Percentiles rank a stretch among this genome's conserved stretches.
phyloP scores from a whole-genome alignment of 2,888 invertebrate genomes.

The Pecten maximus region DNA sequence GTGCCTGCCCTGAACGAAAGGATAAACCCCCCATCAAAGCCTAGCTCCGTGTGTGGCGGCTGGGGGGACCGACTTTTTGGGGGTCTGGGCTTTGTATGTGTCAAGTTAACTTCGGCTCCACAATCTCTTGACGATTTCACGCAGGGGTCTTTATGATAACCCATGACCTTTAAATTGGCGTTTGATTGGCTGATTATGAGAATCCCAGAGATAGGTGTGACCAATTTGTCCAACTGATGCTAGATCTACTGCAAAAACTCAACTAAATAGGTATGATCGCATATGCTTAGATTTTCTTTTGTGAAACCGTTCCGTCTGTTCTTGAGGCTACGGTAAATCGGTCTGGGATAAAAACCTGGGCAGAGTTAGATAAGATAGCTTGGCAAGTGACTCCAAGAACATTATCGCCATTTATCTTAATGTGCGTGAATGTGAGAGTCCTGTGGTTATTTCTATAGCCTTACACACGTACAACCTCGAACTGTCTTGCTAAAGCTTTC shows the following conservation, averaged over 20 bases:
- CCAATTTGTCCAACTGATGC: constrained; percentile 46
- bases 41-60: not conserved
- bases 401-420: constrained; percentile 33
- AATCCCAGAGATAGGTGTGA: constrained; percentile 47
- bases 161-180: constrained; percentile 40
- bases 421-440: constrained; percentile 19
- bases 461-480: not conserved
- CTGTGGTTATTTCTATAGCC: not conserved
- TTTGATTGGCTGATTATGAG: constrained; percentile 51
- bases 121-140: constrained; percentile 49
- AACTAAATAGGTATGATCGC: constrained; percentile 27
- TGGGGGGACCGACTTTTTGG: constrained; percentile 10
- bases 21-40: constrained; percentile 31
- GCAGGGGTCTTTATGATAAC: constrained; percentile 47
- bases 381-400: not conserved
- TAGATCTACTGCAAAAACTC: not conserved
- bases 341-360: not conserved
- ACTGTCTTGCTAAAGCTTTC: not conserved
- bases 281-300: not conserved
- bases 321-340: not conserved
- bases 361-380: not conserved
- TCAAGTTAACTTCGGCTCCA: constrained; percentile 42
- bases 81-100: constrained; percentile 45
- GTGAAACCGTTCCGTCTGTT: constrained; percentile 5
- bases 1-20: not conserved